These are phyloP conservation scores for Stratiomys singularior DNA, from an alignment of 2,888 invertebrate genomes.

Conservation along the genomic window DNA sequence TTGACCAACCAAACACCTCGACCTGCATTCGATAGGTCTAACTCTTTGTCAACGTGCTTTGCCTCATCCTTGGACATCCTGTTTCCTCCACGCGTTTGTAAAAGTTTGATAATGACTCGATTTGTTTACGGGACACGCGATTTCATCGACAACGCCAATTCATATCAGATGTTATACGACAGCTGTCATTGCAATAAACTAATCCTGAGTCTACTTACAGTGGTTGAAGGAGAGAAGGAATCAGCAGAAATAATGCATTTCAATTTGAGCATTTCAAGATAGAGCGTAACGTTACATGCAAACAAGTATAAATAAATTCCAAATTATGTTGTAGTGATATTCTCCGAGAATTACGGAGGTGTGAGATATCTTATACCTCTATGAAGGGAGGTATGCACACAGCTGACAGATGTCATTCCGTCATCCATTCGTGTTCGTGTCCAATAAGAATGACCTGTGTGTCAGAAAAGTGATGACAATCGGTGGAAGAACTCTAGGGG, in stretches of 20 bases:
- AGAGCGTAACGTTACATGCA: too few species aligned
- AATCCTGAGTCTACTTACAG: not conserved
- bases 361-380: too few species aligned
- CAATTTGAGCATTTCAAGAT: too few species aligned
- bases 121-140: not conserved
- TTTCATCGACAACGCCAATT: not conserved
- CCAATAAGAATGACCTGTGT: not conserved
- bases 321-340: too few species aligned
- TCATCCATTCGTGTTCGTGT: not conserved
- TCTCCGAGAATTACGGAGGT: too few species aligned
- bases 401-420: too few species aligned
- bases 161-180: not conserved
- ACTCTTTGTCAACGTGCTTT: constrained; percentile 78
- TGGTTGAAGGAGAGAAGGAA: too few species aligned
- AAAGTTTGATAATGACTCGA: not conserved
- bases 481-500: not conserved
- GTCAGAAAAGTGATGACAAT: constrained; percentile 13
- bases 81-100: not conserved
- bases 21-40: constrained; percentile 88
- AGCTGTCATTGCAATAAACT: not conserved
- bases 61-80: constrained; percentile 63
- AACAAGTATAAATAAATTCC: too few species aligned
- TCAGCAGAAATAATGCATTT: too few species aligned
- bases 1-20: constrained; percentile 97
- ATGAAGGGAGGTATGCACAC: too few species aligned